Base-by-base conservation (phyloP, 2,797 vertebrate species). In the Bufotes viridis region DNA sequence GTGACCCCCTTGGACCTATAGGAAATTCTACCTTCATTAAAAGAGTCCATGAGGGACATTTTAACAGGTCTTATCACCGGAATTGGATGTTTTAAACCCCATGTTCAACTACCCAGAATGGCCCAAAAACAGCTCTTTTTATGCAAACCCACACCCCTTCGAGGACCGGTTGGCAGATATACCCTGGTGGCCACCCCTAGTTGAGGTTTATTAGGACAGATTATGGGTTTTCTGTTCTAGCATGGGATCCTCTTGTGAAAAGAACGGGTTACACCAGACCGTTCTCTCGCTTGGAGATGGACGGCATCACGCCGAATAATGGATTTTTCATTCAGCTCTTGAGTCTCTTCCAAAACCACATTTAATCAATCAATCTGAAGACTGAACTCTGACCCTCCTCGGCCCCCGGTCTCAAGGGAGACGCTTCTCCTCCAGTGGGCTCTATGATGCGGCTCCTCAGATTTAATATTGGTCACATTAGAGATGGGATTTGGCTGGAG, bases 341-440 rank as follows among this genome's bases (percentile, higher is more conserved):
- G 80, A 65, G 78, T 78, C 60, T 51, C 84, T 79, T 67, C 61
- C 53, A 42, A 42, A 74, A 69, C 53, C 60, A 79, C 85, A 74
- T 87, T 80, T 89, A 89, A 89, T 89, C 80, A 89, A 87, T 89
- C 88, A 89, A 82, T 89, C 51, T 42, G 53, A 58, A 78, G 63
- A 8, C 58, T 80, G 85, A 89, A 6, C 85, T 74, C 63, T 87
- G 78, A 89, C 85, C 84, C 78, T 70, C 49, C n/a, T 60, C 34
- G 34, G 24, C 61, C 12, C 53, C 67, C 65, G 42, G 8, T 84
- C 87, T 51, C 87, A 72, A 53, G 12, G 42, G 79, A 82, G 49
- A 34, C 55, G 14, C 76, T 18, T 78, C 70, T 65, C 79, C 63
- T 72, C 18, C 42, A 34, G 76, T 63, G 34, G 67, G 34, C 70